phyloP scores from a whole-genome alignment of 2,113 vertebrate genomes.

The Mungos mungo region DNA sequence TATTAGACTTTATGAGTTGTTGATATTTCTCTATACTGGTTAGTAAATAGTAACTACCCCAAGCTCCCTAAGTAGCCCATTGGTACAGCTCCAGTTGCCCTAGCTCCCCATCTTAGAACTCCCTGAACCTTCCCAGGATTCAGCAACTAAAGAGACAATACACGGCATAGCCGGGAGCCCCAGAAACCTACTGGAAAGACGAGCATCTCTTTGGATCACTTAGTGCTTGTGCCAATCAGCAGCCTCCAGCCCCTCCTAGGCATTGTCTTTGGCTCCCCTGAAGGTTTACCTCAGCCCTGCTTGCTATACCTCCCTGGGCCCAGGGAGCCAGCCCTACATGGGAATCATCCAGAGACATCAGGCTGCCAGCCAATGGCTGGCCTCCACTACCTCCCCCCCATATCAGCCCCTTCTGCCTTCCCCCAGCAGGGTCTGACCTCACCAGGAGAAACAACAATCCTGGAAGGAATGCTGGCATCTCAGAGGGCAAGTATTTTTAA shows the following conservation, averaged over 20 bases:
- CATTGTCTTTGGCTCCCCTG: background rate
- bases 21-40: background rate
- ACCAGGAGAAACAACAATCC: background rate
- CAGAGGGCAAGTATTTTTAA: conserved; percentile 6
- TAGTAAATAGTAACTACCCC: background rate
- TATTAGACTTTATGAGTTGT: background rate
- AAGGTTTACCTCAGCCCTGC: background rate
- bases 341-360: background rate
- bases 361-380: background rate
- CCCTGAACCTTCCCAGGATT: background rate
- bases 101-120: background rate
- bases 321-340: background rate
- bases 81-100: background rate
- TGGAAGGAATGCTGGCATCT: background rate
- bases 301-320: background rate
- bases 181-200: background rate
- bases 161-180: background rate
- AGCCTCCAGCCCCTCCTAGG: background rate
- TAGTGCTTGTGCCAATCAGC: background rate
- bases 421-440: background rate
- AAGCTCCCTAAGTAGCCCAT: background rate
- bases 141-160: background rate
- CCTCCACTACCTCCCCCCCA: background rate
- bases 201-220: background rate
- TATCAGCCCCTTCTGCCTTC: background rate